These are phyloP conservation scores for Tenodera sinensis DNA, from an alignment of 2,888 invertebrate genomes.

Conservation along the genomic window DNA sequence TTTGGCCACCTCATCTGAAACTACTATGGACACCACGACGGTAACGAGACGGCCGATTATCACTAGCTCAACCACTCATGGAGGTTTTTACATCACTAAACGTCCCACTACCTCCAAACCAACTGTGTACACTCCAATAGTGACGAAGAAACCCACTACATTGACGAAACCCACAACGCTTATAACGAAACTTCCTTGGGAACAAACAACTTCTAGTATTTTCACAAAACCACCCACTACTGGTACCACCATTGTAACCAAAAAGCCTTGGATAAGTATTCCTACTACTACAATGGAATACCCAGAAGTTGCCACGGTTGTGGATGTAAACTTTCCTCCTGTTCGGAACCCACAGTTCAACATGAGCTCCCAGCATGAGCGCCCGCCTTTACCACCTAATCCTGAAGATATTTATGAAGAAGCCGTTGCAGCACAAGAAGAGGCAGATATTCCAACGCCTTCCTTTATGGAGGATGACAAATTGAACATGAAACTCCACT, in stretches of 20 bases:
- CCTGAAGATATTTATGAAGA: conserved; percentile 46
- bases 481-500: conserved; percentile 73
- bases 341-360: conserved; percentile 81
- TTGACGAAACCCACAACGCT: background rate
- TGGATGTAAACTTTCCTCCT: conserved; percentile 76
- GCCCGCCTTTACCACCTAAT: conserved; percentile 43
- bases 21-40: conserved; percentile 21
- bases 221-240: background rate
- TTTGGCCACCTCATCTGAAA: conserved; percentile 21
- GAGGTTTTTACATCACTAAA: background rate
- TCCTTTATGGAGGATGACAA: conserved; percentile 72
- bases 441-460: conserved; percentile 68
- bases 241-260: conserved; percentile 8
- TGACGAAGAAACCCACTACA: background rate
- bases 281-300: background rate
- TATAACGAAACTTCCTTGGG: background rate
- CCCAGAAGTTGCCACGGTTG: background rate
- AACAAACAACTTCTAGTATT: background rate
- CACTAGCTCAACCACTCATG: background rate
- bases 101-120: background rate
- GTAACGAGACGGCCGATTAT: conserved; percentile 16
- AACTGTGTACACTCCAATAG: background rate
- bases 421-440: background rate
- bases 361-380: conserved; percentile 54
- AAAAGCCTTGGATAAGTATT: background rate